Evolutionary conservation across 1,140 invertebrate species (phyloP).

Genomic region (Dufourea novaeangliae): DNA sequence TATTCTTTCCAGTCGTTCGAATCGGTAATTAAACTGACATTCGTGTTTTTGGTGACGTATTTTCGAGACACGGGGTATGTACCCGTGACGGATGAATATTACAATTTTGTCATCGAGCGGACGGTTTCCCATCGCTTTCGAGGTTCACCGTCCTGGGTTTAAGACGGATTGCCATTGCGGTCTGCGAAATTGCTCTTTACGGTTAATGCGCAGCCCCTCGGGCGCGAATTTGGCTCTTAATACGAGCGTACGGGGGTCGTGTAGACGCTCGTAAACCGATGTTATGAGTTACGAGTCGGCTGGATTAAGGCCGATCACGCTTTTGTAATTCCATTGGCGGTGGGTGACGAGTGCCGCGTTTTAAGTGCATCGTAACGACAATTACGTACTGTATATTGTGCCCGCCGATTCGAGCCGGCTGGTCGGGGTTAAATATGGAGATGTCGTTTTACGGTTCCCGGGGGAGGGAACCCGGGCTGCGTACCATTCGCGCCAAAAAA

Average conservation of each 20-base stretch:
- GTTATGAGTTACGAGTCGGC: slow-evolving; percentile 72
- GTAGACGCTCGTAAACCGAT: slow-evolving; percentile 70
- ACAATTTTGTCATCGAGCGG: slow-evolving; percentile 14
- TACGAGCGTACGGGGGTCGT: slow-evolving; percentile 46
- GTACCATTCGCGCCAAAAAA: background rate
- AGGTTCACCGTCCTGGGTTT: background rate
- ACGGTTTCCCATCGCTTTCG: slow-evolving; percentile 6
- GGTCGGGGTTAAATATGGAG: slow-evolving; percentile 30
- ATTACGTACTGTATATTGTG: slow-evolving; percentile 65
- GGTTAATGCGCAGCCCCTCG: slow-evolving; percentile 45
- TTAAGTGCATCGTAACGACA: slow-evolving; percentile 57
- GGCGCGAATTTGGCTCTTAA: slow-evolving; percentile 56
- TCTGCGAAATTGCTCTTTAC: slow-evolving; percentile 50
- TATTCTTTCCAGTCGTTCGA: background rate
- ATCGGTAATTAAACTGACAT: slow-evolving; percentile 20
- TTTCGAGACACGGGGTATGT: background rate
- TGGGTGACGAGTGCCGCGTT: slow-evolving; percentile 57
- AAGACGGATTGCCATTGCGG: slow-evolving; percentile 51
- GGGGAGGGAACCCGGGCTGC: background rate
- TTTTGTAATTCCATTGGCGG: slow-evolving; percentile 68
- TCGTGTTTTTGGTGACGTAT: background rate
- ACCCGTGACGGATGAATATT: slow-evolving; percentile 11
- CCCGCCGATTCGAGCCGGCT: slow-evolving; percentile 18
- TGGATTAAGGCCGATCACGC: slow-evolving; percentile 70
- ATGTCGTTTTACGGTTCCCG: slow-evolving; percentile 29